A percentile compares a stretch with the other conserved stretches of the same genome.
These are phyloP conservation scores for Bambusicola thoracicus DNA, from an alignment of 2,113 vertebrate species.

Conservation along the genomic window DNA sequence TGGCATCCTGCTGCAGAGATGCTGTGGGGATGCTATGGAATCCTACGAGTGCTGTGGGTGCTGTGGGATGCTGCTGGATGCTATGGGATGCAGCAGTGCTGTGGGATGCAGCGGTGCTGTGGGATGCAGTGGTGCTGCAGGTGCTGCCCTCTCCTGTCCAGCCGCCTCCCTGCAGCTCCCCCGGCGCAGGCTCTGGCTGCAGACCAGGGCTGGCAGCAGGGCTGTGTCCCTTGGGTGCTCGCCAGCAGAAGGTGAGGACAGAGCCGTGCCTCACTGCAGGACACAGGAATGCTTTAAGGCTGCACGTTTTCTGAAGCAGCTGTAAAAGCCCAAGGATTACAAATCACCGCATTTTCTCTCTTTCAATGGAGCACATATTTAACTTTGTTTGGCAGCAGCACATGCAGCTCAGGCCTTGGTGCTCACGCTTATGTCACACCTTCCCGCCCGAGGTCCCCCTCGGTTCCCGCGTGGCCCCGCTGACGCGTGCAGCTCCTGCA, in stretches of 20 bases:
- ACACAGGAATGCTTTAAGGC: neutral
- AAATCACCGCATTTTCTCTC: rapidly evolving
- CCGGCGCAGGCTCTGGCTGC: too few relatives aligned
- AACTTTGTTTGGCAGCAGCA: rapidly evolving
- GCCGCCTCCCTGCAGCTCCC: neutral
- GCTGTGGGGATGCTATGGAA: neutral
- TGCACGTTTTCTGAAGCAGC: rapidly evolving
- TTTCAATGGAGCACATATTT: rapidly evolving
- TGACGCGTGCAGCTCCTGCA: neutral
- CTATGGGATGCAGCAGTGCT: neutral
- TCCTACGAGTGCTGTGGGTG: neutral
- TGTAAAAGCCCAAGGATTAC: rapidly evolving
- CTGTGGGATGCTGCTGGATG: neutral
- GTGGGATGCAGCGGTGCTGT: neutral
- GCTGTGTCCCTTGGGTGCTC: neutral
- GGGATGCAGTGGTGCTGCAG: neutral
- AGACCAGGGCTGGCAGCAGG: too few relatives aligned
- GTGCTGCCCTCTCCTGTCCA: constrained; percentile 68
- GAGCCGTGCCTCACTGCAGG: neutral
- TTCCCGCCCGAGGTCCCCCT: neutral
- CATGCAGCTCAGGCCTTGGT: neutral
- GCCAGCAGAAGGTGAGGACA: neutral
- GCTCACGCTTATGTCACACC: rapidly evolving
- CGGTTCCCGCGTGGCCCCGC: rapidly evolving
- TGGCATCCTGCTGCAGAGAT: neutral